Conservation (phyloP, 2,113 vertebrate species). For the Petrocephalus zakoni region DNA sequence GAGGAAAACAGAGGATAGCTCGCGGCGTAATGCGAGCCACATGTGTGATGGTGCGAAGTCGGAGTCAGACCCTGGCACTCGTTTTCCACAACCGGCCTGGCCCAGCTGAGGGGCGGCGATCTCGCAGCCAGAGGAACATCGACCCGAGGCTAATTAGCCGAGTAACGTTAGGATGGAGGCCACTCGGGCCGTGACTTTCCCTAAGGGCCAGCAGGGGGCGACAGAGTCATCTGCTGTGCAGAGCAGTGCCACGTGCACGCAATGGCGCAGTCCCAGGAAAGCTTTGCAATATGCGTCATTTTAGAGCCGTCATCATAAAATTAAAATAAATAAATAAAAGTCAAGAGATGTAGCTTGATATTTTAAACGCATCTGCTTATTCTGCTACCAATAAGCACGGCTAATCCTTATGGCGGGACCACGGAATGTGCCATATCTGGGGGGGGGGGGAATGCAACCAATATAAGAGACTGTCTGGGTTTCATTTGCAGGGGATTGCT, state of each 20-base stretch:
- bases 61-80: neutral
- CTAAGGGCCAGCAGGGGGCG: neutral
- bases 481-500: neutral
- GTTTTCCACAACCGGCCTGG: neutral
- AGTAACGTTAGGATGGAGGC: neutral
- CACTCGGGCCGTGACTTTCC: neutral
- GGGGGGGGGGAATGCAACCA: neutral
- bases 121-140: neutral
- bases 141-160: neutral
- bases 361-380: neutral
- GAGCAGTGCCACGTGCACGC: neutral
- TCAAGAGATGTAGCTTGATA: neutral
- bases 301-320: neutral
- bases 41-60: neutral
- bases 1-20: neutral
- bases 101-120: neutral
- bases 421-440: neutral
- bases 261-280: neutral
- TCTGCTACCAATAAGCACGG: neutral
- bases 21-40: conserved; percentile 1
- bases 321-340: neutral
- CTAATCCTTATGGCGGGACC: neutral
- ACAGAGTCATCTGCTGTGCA: neutral
- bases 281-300: neutral
- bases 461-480: neutral